Conservation (phyloP, 1,140 invertebrate genomes). For the Drosophila sp. region DNA sequence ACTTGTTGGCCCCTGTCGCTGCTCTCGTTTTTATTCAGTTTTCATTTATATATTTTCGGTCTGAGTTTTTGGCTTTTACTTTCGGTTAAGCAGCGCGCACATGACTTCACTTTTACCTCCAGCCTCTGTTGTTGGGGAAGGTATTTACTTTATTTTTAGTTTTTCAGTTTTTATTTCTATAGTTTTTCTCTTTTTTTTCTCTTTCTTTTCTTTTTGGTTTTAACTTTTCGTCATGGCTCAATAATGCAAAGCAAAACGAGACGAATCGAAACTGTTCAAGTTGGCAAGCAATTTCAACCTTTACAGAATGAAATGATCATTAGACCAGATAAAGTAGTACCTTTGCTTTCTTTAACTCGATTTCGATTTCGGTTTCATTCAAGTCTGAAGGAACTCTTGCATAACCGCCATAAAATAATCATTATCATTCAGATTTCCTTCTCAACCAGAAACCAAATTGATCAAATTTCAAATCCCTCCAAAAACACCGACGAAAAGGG, state of each 20-base stretch:
- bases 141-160: background rate
- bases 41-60: background rate
- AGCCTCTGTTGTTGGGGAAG: slow-evolving; percentile 14
- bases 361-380: too few species aligned
- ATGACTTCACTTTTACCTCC: slow-evolving; percentile 54
- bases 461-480: too few species aligned
- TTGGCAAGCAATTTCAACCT: background rate
- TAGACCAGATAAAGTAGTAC: background rate
- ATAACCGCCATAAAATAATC: too few species aligned
- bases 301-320: slow-evolving; percentile 2
- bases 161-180: background rate
- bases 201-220: background rate
- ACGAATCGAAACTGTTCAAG: slow-evolving; percentile 2
- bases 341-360: background rate
- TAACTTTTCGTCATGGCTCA: slow-evolving; percentile 15
- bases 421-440: too few species aligned
- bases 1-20: background rate
- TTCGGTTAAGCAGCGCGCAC: slow-evolving; percentile 46
- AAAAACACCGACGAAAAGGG: too few species aligned
- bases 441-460: too few species aligned
- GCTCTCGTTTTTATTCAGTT: background rate
- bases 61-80: slow-evolving; percentile 66
- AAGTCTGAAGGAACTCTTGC: too few species aligned
- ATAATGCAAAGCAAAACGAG: slow-evolving; percentile 14
- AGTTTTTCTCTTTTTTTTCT: slow-evolving; percentile 2